These are phyloP conservation scores for Malacoctenus gilli DNA, from an alignment of 2,797 vertebrate species.

Conservation along the genomic window DNA sequence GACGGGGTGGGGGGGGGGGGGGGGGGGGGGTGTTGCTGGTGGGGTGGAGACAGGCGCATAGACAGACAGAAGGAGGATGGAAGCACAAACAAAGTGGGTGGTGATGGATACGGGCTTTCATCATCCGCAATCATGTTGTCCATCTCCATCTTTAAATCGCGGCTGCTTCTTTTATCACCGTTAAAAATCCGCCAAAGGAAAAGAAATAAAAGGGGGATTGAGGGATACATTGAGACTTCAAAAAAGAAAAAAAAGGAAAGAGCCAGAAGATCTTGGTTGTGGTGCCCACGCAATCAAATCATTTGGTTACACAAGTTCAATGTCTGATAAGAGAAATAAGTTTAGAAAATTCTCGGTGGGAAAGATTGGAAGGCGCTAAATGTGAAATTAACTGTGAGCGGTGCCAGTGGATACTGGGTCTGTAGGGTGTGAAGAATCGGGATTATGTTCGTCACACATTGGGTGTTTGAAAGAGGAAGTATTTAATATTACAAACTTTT, in stretches of 20 bases:
- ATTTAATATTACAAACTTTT: slow-evolving; percentile 51
- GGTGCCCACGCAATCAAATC: slow-evolving; percentile 55
- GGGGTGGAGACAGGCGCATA: slow-evolving; percentile 43
- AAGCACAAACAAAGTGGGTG: slow-evolving; percentile 69
- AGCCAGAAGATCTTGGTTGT: slow-evolving; percentile 1
- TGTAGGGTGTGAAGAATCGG: slow-evolving; percentile 44
- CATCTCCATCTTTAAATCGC: slow-evolving; percentile 69
- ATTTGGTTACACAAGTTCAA: slow-evolving; percentile 57
- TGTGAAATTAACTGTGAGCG: slow-evolving; percentile 53
- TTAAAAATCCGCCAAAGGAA: slow-evolving; percentile 61
- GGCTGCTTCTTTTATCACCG: slow-evolving; percentile 60
- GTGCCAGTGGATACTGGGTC: slow-evolving; percentile 36
- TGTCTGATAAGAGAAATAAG: slow-evolving; percentile 60
- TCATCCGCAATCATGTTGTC: slow-evolving; percentile 72
- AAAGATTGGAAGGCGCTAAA: slow-evolving; percentile 47
- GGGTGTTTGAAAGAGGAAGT: slow-evolving; percentile 39
- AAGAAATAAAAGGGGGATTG: slow-evolving; percentile 42
- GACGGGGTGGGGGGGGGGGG: slow-evolving; percentile 34
- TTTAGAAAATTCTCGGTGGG: slow-evolving; percentile 48
- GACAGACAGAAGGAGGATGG: slow-evolving; percentile 54
- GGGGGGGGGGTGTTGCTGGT: slow-evolving; percentile 42
- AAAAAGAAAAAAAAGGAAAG: slow-evolving; percentile 7
- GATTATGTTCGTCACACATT: slow-evolving; percentile 51
- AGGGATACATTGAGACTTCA: slow-evolving; percentile 40
- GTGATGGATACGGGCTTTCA: slow-evolving; percentile 73